phyloP scores from a whole-genome alignment of 2,797 vertebrate species.

The Acestrorhynchus altus region DNA sequence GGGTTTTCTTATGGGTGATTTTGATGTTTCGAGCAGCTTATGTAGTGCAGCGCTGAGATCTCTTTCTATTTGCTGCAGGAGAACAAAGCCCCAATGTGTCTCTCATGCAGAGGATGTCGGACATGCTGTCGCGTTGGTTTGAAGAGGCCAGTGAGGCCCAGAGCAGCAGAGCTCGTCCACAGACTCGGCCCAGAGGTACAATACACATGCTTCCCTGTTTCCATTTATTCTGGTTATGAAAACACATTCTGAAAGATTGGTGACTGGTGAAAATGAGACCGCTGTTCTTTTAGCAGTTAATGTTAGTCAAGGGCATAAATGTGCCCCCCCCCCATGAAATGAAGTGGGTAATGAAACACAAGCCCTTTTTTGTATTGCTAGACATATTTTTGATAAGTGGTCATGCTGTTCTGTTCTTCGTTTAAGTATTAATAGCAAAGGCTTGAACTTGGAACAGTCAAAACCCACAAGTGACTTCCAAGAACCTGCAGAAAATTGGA shows the following conservation, averaged over 20 bases:
- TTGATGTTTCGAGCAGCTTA: constrained; percentile 15
- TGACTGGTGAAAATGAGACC: background rate
- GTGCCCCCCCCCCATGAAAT: background rate
- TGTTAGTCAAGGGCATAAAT: background rate
- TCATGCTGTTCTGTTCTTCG: too few species aligned
- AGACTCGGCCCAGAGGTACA: constrained; percentile 88
- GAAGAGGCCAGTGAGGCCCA: constrained; percentile 98
- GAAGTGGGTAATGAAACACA: background rate
- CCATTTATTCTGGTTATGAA: background rate
- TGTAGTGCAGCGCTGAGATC: background rate
- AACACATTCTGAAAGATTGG: background rate
- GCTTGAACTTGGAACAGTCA: too few species aligned
- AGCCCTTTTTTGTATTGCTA: too few species aligned
- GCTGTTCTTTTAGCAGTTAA: background rate
- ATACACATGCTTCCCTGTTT: background rate
- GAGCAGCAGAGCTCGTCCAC: constrained; percentile 86
- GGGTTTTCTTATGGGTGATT: constrained; percentile 4
- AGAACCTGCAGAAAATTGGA: too few species aligned
- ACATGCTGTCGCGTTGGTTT: constrained; percentile 98
- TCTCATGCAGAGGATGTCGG: constrained; percentile 99
- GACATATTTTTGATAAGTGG: too few species aligned
- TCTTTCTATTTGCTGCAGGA: constrained; percentile 72
- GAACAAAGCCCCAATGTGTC: constrained; percentile 96
- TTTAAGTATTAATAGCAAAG: too few species aligned
- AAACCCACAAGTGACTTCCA: too few species aligned